These are phyloP conservation scores for Rhinolophus sinicus DNA, from an alignment of 2,113 vertebrate species.

Conservation along the genomic window DNA sequence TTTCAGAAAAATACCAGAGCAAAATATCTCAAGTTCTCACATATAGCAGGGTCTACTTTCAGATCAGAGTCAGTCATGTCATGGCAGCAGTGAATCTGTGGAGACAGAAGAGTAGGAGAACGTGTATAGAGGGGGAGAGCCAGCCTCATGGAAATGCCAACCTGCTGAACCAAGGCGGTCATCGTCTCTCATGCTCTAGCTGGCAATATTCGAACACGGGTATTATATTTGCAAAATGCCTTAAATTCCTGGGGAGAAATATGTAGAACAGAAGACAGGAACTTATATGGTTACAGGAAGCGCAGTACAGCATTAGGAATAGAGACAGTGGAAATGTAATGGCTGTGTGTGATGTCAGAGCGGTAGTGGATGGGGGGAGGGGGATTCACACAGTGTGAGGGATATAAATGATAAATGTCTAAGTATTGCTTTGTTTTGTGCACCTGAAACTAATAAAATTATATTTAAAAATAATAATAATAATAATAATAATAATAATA, in stretches of 20 bases:
- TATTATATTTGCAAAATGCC: neutral
- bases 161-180: neutral
- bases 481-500: too few species aligned
- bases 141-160: neutral
- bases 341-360: too few species aligned
- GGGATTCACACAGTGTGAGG: too few species aligned
- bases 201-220: neutral
- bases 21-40: neutral
- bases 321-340: too few species aligned
- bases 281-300: too few species aligned
- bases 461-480: too few species aligned
- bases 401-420: too few species aligned
- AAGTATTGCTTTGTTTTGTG: too few species aligned
- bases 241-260: constrained; percentile 40
- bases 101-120: neutral
- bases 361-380: too few species aligned
- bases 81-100: neutral
- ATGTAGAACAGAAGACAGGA: neutral
- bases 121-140: neutral
- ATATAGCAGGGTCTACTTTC: neutral
- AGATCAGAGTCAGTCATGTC: neutral
- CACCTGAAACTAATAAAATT: too few species aligned
- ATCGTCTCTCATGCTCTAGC: neutral
- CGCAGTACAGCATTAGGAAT: too few species aligned
- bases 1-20: neutral